A percentile compares a stretch with the other conserved stretches of the same genome.
Conservation (phyloP, 2,113 vertebrate species). For the Melanocharis versteri region DNA sequence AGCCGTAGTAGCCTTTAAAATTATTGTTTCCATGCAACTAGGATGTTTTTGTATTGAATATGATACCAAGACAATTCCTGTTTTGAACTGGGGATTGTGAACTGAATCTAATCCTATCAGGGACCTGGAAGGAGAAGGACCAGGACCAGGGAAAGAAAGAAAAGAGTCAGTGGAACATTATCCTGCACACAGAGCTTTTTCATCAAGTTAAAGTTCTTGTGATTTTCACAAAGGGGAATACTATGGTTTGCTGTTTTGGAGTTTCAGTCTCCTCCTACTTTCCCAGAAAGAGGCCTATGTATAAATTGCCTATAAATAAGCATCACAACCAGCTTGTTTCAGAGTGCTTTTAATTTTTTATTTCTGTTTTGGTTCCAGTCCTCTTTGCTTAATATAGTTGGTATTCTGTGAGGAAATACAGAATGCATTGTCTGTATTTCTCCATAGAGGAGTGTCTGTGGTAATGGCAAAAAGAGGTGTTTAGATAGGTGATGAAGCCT, state of each 20-base stretch:
- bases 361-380: slow-evolving; percentile 13
- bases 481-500: slow-evolving; percentile 7
- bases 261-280: neutral
- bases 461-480: neutral
- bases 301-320: neutral
- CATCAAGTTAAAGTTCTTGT: neutral
- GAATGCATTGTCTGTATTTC: neutral
- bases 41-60: neutral
- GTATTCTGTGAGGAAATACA: slow-evolving; percentile 3
- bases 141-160: neutral
- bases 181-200: neutral
- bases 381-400: neutral
- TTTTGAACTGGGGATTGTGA: neutral
- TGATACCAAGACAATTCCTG: neutral
- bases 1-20: neutral
- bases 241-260: neutral
- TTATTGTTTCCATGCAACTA: neutral
- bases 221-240: neutral
- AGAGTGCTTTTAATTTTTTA: neutral
- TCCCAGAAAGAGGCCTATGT: neutral
- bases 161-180: neutral
- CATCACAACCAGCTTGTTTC: neutral
- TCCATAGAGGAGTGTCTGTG: neutral
- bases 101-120: neutral
- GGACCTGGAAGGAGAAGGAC: neutral